These are phyloP conservation scores for Euwallacea similis DNA, from an alignment of 1,140 invertebrate species.

Conservation along the genomic window DNA sequence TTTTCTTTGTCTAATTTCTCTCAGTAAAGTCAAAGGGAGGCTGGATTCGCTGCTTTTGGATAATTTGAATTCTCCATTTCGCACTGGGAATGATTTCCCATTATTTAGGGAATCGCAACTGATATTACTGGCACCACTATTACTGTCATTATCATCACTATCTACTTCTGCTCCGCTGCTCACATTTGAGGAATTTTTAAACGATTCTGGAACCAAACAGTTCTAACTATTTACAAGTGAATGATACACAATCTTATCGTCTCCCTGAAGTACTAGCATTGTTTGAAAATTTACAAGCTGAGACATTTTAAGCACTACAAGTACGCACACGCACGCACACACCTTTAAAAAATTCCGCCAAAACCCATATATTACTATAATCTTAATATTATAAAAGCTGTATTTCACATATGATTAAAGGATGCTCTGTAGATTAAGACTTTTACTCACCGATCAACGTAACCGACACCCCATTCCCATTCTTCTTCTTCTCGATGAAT, in stretches of 20 bases:
- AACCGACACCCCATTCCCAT: conserved; percentile 53
- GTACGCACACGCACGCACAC: neutral
- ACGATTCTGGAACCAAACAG: conserved; percentile 25
- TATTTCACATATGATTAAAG: neutral
- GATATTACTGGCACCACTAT: conserved; percentile 71
- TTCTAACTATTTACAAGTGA: too few relatives aligned
- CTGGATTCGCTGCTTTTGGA: conserved; percentile 46
- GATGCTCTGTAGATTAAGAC: neutral
- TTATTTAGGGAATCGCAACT: conserved; percentile 73
- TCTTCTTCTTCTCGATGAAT: conserved; percentile 66
- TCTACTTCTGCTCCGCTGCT: conserved; percentile 63
- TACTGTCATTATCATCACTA: conserved; percentile 69
- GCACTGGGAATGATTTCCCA: conserved; percentile 56
- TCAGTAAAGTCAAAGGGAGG: conserved; percentile 61
- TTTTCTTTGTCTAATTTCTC: conserved; percentile 62
- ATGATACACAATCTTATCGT: neutral
- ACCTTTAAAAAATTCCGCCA: too few relatives aligned
- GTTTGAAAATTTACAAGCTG: neutral
- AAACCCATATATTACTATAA: too few relatives aligned
- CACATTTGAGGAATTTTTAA: conserved; percentile 35
- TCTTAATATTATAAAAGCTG: neutral
- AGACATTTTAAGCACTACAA: neutral
- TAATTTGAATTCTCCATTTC: neutral
- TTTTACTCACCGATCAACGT: conserved; percentile 50
- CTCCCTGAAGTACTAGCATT: neutral